Base-by-base conservation (phyloP, 2,113 vertebrate genomes). In the Forbesichthys papilliferus region DNA sequence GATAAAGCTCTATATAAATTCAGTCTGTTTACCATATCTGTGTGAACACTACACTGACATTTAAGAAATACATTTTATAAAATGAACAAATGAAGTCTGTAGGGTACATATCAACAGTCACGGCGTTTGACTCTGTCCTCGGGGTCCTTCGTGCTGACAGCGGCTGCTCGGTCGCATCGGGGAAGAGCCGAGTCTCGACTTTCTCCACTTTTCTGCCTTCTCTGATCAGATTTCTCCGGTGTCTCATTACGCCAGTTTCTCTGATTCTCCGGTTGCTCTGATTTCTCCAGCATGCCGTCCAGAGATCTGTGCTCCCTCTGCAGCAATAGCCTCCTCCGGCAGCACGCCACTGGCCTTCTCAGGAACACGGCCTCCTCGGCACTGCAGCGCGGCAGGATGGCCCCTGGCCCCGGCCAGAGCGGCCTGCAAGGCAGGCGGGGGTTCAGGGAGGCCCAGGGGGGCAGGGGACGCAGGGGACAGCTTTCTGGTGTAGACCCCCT, bases 401-500 rank as follows among this genome's bases (percentile, higher is more conserved):
- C 16, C 9, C 46, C 58, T 33, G 11, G 65, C 59, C 54, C 42
- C 64, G 27, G 59, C 14, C 12, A 68, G 75, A 14, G 71, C 46
- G 11, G 73, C 73, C 1, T 68, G 46, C 59, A 48, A 36, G 53
- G 18, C 47, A 48, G 34, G 36, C 8, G 36, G 11, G 9, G 55
- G 53, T 8, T 34, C 7, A 52, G n/a, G 27, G 72, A 34, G 9
- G 72, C 61, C 36, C 36, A 42, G 36, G 36, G 36, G 36, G 36
- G 36, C 5, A 5, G 36, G 36, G 36, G 46, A 46, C 9, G 49
- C 51, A 11, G 54, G 59, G 16, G 85, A 88, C 5, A 72, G 78
- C 67, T 46, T 87, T 66, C 80, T 80, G 33, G 81, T 87, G 73
- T 90, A 88, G n/a, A 87, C 46, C 3, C 87, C 86, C 11, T 74